A percentile compares a stretch with the other conserved stretches of the same genome.
Conservation (phyloP, 2,888 invertebrate genomes). For the Chymomyza amoena region DNA sequence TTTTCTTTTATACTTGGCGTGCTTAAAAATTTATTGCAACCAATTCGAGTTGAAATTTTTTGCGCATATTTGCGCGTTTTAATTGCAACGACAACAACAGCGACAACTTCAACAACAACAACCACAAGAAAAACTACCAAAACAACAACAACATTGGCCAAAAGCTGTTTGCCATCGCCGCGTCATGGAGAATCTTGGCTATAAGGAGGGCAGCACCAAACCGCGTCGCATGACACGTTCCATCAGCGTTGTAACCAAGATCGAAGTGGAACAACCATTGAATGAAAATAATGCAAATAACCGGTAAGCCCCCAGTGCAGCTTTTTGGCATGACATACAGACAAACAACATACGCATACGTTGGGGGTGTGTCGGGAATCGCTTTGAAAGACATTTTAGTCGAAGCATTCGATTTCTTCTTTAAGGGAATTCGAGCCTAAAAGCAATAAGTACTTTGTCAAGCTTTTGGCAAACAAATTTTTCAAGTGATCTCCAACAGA, state of each 20-base stretch:
- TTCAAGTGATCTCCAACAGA: too few species aligned
- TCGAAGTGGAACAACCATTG: conserved; percentile 78
- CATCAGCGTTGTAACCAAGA: conserved; percentile 78
- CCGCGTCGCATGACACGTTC: conserved; percentile 78
- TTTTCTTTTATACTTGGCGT: conserved; percentile 6
- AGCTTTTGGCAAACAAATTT: too few species aligned
- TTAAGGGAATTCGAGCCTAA: too few species aligned
- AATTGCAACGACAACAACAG: conserved; percentile 32
- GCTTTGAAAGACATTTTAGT: not conserved
- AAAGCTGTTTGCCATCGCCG: conserved; percentile 29
- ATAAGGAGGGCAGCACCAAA: conserved; percentile 81
- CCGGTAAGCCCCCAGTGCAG: conserved; percentile 61
- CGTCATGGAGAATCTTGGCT: conserved; percentile 83
- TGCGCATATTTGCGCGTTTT: conserved; percentile 64
- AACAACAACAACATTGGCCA: conserved; percentile 23
- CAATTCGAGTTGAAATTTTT: conserved; percentile 27
- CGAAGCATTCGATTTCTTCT: too few species aligned
- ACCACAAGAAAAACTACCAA: conserved; percentile 15
- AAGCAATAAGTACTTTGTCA: too few species aligned
- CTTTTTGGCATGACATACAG: not conserved
- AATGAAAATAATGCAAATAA: conserved; percentile 76
- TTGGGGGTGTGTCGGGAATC: too few species aligned
- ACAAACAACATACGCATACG: not conserved
- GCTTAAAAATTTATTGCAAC: conserved; percentile 29
- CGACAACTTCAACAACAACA: conserved; percentile 27